Conservation (phyloP, 2,797 vertebrate species). For the Eleutherodactylus coqui region DNA sequence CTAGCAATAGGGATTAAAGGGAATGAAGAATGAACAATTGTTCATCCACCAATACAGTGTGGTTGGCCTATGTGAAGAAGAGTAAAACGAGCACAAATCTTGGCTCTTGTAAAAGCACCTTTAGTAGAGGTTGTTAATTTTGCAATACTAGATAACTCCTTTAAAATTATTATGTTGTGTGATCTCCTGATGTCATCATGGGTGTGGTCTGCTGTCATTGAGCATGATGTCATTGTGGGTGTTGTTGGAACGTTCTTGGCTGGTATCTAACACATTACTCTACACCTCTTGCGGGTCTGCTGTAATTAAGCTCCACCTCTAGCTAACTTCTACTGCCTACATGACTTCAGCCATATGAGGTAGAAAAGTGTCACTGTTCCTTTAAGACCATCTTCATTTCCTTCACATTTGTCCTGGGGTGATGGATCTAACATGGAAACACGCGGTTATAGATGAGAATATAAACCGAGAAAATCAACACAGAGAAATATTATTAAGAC, state of each 20-base stretch:
- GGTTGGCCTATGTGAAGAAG: too few species aligned
- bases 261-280: not conserved
- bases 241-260: not conserved
- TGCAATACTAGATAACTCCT: too few species aligned
- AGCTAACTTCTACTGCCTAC: not conserved
- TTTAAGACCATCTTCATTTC: not conserved
- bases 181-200: not conserved
- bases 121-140: too few species aligned
- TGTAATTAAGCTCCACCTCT: not conserved
- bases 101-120: too few species aligned
- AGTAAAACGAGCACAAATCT: too few species aligned
- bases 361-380: not conserved
- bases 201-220: not conserved
- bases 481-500: not conserved
- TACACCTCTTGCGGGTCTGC: not conserved
- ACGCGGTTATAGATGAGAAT: not conserved
- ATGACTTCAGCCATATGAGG: not conserved
- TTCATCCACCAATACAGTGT: too few species aligned
- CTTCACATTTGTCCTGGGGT: not conserved
- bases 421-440: not conserved
- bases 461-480: slow-evolving; percentile 11
- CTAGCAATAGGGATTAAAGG: too few species aligned
- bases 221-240: not conserved
- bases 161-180: too few species aligned
- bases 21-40: too few species aligned